These are phyloP conservation scores for Limanda limanda DNA, from an alignment of 2,113 vertebrate species.

Conservation along the genomic window DNA sequence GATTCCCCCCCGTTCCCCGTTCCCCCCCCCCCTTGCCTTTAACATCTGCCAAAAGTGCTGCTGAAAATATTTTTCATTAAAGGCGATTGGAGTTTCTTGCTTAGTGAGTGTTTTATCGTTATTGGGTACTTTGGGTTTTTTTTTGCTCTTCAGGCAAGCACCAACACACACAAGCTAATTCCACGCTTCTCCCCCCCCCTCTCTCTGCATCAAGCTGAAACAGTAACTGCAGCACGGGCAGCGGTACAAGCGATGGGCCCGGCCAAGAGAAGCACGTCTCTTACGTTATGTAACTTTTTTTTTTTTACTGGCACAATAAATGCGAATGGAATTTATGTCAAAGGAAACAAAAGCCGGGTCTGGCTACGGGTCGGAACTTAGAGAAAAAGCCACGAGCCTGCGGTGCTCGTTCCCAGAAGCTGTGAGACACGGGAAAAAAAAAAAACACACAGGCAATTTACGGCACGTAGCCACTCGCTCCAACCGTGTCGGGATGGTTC, in stretches of 20 bases:
- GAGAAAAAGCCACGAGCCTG: conserved; percentile 66
- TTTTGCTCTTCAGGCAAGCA: neutral
- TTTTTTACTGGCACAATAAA: conserved; percentile 61
- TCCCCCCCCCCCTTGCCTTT: neutral
- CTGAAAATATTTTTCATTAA: conserved; percentile 14
- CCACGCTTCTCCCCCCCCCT: neutral
- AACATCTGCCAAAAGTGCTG: conserved; percentile 32
- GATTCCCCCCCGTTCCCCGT: neutral
- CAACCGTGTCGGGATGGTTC: conserved; percentile 18
- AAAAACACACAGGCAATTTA: conserved; percentile 27
- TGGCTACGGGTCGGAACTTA: conserved; percentile 36
- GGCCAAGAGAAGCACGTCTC: conserved; percentile 52
- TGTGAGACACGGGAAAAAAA: conserved; percentile 46
- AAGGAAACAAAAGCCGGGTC: conserved; percentile 73
- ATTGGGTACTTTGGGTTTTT: neutral
- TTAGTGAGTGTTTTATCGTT: neutral
- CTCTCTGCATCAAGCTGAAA: conserved; percentile 19
- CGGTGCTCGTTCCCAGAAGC: conserved; percentile 69
- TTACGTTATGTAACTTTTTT: conserved; percentile 68
- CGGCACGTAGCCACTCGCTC: conserved; percentile 18
- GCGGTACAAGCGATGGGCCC: conserved; percentile 7
- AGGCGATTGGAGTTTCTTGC: neutral
- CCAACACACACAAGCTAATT: neutral
- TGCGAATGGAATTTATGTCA: conserved; percentile 80
- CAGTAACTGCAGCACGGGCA: conserved; percentile 15